phyloP scores from a whole-genome alignment of 2,113 vertebrate species.

The Sigmodon hispidus region DNA sequence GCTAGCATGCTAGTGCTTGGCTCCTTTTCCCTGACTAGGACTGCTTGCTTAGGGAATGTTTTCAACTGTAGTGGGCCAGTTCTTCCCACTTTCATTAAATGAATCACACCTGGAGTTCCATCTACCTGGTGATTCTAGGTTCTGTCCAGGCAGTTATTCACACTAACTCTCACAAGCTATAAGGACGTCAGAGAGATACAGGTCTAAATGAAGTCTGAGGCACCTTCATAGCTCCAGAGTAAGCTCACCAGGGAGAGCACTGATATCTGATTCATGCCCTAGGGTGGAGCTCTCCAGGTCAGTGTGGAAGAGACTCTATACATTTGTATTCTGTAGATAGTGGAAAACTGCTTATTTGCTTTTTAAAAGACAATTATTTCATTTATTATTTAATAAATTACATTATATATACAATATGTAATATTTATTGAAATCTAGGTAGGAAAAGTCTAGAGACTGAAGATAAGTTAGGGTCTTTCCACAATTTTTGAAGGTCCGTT shows the following conservation, averaged over 20 bases:
- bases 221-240: neutral
- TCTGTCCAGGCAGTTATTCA: neutral
- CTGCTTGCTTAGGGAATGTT: neutral
- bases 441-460: neutral
- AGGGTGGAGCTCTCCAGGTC: neutral
- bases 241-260: neutral
- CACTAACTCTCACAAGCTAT: neutral
- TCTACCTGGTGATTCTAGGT: neutral
- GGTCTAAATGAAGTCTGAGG: neutral
- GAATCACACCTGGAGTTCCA: no score
- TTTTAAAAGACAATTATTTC: neutral
- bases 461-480: neutral
- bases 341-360: neutral
- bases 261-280: neutral
- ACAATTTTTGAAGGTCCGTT: neutral
- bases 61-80: neutral
- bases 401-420: neutral
- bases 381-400: neutral
- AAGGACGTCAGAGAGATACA: neutral
- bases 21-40: neutral
- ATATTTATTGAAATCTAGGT: neutral
- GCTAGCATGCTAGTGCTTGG: neutral
- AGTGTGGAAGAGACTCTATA: neutral
- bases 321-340: neutral
- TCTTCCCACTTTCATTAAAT: neutral